Conservation (phyloP, 2,797 vertebrate species). For the Urosaurus nigricauda region DNA sequence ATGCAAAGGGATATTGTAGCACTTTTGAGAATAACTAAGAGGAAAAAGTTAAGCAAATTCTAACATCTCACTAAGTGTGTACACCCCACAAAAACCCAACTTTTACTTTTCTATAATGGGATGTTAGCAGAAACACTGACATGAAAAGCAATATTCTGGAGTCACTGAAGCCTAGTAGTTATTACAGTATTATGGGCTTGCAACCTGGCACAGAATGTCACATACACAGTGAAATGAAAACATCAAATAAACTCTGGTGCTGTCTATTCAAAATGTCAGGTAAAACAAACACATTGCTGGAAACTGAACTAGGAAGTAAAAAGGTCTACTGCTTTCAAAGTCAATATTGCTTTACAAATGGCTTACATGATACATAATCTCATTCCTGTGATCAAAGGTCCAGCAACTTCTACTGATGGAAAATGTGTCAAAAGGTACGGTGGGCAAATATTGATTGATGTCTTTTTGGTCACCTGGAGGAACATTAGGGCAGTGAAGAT, state of each 20-base stretch:
- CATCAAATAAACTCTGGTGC: neutral
- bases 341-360: neutral
- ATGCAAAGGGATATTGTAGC: too few species aligned
- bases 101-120: neutral
- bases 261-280: neutral
- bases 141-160: conserved; percentile 20
- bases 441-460: neutral
- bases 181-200: neutral
- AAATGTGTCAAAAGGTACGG: neutral
- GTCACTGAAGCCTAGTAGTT: conserved; percentile 9
- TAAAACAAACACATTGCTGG: neutral
- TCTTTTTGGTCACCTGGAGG: too few species aligned
- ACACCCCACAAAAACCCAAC: neutral
- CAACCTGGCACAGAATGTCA: neutral
- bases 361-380: too few species aligned
- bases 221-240: neutral
- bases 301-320: neutral
- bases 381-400: neutral
- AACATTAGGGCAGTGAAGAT: too few species aligned
- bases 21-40: too few species aligned
- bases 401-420: neutral
- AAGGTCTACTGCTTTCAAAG: neutral
- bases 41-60: neutral
- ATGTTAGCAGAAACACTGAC: conserved; percentile 16
- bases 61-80: neutral